Base-by-base conservation (phyloP, 2,113 vertebrate species). In the Coreoperca whiteheadi region DNA sequence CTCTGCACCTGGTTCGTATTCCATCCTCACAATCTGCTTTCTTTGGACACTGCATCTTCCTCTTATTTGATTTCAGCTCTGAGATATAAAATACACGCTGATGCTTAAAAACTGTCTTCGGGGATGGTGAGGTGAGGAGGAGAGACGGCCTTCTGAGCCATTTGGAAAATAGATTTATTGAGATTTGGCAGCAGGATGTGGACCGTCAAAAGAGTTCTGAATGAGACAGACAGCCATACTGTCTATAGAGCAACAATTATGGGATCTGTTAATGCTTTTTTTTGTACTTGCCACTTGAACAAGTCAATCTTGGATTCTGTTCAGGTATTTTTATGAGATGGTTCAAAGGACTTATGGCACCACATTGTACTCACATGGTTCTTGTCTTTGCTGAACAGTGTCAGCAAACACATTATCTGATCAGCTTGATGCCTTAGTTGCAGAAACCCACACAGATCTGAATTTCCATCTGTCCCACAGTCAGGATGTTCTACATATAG, bases 1-100 rank as follows among this genome's bases (percentile, higher is more conserved):
- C 77, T 60, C 91, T 64, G 90, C 94, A 94, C 93, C 94, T 94
- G 94, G 92, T 93, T 94, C 43, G 7, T 87, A 94, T 94, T 91
- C 92, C 68, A 30, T 56, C 82, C 70, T 57, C 59, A 18, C 81
- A 84, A 93, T 89, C 82, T 94, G 94, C 94, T 95, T 94, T 94
- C 89, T 85, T 94, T 94, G 92, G 93, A 93, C 77, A 1, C 79
- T 41, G 65, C 81, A 76, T 90, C 84, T 89, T 90, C 89, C 89
- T 89, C 91, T 87, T 80, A 86, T 94, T 94, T 91, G 82, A 89
- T 88, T 94, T 93, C 75, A 81, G 72, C 82, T 91, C 86, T 87
- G 74, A 92, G 91, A 92, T 90, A 83, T 91, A 84, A 91, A 93
- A 87, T 89, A 82, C 80, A 82, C 3, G 53, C 74, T 79, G 84